phyloP scores from a whole-genome alignment of 2,113 vertebrate genomes.

The Spilogale gracilis region DNA sequence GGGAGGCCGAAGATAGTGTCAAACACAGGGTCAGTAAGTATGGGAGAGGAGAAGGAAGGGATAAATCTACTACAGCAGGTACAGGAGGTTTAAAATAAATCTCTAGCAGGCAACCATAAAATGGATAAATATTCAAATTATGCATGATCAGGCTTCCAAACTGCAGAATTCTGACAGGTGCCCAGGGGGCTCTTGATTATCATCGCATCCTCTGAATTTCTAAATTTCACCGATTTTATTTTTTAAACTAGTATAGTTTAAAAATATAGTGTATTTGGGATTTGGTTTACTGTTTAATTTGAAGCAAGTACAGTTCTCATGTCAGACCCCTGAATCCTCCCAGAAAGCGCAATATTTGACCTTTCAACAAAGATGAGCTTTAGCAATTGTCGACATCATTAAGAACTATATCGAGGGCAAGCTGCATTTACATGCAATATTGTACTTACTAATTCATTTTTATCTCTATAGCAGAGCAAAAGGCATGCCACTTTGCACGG shows the following conservation, averaged over 20 bases:
- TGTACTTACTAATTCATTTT: constrained; percentile 77
- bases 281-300: constrained; percentile 65
- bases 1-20: constrained; percentile 57
- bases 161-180: constrained; percentile 71
- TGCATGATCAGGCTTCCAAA: constrained; percentile 77
- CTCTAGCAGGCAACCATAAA: constrained; percentile 71
- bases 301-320: constrained; percentile 56
- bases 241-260: background rate
- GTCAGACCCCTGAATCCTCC: constrained; percentile 56
- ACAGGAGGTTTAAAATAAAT: constrained; percentile 75
- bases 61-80: constrained; percentile 38
- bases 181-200: constrained; percentile 77
- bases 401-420: background rate
- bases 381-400: background rate
- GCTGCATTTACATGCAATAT: background rate
- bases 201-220: constrained; percentile 73
- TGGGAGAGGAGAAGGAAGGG: background rate
- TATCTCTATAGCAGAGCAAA: constrained; percentile 60
- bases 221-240: constrained; percentile 67
- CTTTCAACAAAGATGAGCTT: constrained; percentile 61
- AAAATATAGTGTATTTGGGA: constrained; percentile 23
- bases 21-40: constrained; percentile 58
- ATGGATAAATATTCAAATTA: constrained; percentile 81
- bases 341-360: constrained; percentile 22
- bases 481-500: constrained; percentile 42